A percentile compares a stretch with the other conserved stretches of the same genome.
These are phyloP conservation scores for Malthinus flaveolus DNA, from an alignment of 2,888 invertebrate species.

Conservation along the genomic window DNA sequence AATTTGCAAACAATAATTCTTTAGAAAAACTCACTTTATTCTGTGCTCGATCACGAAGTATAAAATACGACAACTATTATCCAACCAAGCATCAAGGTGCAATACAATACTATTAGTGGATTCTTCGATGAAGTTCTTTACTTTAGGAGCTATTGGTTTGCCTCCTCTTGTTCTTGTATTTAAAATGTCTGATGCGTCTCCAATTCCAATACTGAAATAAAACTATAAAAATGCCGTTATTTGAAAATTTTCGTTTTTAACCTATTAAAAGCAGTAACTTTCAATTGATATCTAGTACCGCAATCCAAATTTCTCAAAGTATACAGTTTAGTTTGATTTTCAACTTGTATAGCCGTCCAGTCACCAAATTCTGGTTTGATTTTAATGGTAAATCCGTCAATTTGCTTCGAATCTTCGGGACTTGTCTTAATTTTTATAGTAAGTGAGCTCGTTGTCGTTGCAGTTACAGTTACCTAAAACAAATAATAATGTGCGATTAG, in stretches of 20 bases:
- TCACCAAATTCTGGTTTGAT: constrained; percentile 95
- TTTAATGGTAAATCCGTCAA: constrained; percentile 88
- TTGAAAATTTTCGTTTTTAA: constrained; percentile 46
- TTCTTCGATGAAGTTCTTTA: constrained; percentile 87
- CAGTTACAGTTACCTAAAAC: constrained; percentile 67
- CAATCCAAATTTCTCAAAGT: constrained; percentile 87
- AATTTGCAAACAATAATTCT: constrained; percentile 6
- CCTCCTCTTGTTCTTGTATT: constrained; percentile 91
- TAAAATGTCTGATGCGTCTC: constrained; percentile 85
- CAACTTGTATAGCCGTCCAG: constrained; percentile 83
- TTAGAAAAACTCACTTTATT: constrained; percentile 69
- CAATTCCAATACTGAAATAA: constrained; percentile 79
- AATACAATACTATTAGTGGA: constrained; percentile 92
- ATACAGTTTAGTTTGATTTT: constrained; percentile 74
- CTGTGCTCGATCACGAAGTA: constrained; percentile 95
- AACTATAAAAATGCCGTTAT: constrained; percentile 5
- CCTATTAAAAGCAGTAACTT: constrained; percentile 91
- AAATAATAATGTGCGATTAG: no score
- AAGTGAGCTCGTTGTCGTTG: constrained; percentile 75
- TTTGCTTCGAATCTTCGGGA: constrained; percentile 79
- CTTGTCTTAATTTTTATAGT: constrained; percentile 74
- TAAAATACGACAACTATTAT: constrained; percentile 93
- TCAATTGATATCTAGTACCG: constrained; percentile 91
- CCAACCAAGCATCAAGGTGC: constrained; percentile 91
- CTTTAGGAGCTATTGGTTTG: constrained; percentile 90